These are phyloP conservation scores for Chionomys nivalis DNA, from an alignment of 2,113 vertebrate species.

Conservation along the genomic window DNA sequence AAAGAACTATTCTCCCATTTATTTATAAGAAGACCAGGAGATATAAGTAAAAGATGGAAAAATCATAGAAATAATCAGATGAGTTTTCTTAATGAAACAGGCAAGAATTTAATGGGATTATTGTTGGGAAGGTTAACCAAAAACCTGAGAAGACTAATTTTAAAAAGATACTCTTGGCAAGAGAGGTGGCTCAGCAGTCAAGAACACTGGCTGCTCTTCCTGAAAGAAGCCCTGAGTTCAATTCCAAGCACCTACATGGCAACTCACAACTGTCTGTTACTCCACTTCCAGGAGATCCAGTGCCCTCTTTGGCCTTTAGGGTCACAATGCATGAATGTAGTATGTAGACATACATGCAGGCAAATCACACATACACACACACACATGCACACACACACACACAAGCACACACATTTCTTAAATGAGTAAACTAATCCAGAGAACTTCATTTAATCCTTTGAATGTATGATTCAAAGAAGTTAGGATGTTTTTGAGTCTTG, in stretches of 20 bases:
- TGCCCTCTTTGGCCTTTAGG: background rate
- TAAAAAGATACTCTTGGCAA: background rate
- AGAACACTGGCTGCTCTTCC: background rate
- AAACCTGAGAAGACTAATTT: background rate
- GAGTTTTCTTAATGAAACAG: conserved; percentile 22
- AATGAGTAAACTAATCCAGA: conserved; percentile 3
- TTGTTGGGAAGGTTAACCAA: conserved; percentile 32
- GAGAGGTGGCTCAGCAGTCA: background rate
- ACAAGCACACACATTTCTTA: too few relatives aligned
- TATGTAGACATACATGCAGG: background rate
- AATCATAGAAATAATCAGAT: conserved; percentile 28
- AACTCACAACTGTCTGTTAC: background rate
- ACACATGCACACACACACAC: background rate
- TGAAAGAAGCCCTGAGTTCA: background rate
- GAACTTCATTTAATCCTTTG: background rate
- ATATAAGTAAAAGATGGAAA: conserved; percentile 35
- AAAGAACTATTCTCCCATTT: background rate
- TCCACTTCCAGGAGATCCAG: background rate
- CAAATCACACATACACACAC: background rate
- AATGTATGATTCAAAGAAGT: background rate
- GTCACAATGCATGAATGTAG: background rate
- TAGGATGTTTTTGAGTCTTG: background rate
- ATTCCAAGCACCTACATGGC: background rate
- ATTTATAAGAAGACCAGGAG: conserved; percentile 34
- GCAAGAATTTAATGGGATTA: conserved; percentile 27